Evolutionary conservation across 1,140 invertebrate species (phyloP).

Genomic region (Euwallacea fornicatus): DNA sequence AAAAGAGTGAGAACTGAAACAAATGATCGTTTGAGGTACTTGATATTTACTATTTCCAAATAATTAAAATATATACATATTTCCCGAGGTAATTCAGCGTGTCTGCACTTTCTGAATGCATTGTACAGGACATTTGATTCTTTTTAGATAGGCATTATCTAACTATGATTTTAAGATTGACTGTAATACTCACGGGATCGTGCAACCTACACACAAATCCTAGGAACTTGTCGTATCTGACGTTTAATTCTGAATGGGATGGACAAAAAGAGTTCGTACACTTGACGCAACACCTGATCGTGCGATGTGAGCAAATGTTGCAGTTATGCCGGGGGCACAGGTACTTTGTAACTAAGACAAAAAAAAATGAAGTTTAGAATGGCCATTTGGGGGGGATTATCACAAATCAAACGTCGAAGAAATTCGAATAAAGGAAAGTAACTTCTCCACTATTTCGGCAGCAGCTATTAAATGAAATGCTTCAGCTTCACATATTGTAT

Average conservation of each 20-base stretch:
- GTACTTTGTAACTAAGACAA: conserved; percentile 44
- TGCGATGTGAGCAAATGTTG: conserved; percentile 47
- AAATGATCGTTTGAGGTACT: no score
- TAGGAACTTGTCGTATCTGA: conserved; percentile 45
- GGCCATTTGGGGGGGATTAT: neutral
- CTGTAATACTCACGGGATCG: conserved; percentile 44
- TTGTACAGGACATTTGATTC: no score
- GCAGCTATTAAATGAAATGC: neutral
- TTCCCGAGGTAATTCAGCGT: no score
- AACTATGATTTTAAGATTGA: no score
- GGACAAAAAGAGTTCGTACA: conserved; percentile 51
- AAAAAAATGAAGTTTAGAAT: neutral
- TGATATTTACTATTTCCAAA: no score
- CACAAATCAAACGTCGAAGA: neutral
- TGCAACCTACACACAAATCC: conserved; percentile 48
- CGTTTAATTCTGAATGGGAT: conserved; percentile 46
- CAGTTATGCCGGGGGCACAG: conserved; percentile 49
- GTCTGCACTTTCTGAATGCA: no score
- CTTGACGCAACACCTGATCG: conserved; percentile 47
- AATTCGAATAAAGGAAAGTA: neutral
- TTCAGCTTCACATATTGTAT: no score
- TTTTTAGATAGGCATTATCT: no score
- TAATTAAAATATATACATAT: no score
- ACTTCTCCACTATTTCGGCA: neutral
- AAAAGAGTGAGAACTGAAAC: no score